Percentiles rank a stretch among this genome's conserved stretches.
Evolutionary conservation across 1,140 invertebrate genomes (phyloP).

Genomic region (Anthonomus grandis): DNA sequence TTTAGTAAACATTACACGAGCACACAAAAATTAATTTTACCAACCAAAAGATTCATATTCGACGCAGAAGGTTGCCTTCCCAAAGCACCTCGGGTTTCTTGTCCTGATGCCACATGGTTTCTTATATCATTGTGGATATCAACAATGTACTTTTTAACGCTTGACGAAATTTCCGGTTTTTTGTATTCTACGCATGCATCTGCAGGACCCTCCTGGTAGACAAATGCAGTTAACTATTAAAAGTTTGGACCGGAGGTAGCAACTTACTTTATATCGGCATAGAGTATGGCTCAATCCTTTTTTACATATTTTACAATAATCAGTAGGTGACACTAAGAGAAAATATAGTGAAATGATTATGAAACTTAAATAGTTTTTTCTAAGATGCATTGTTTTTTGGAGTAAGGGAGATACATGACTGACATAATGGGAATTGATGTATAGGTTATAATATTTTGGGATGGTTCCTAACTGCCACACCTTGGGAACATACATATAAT

Average conservation of each 20-base stretch:
- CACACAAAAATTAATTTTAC: background rate
- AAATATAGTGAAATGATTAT: no score
- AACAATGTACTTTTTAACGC: slow-evolving; percentile 20
- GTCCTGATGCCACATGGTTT: slow-evolving; percentile 28
- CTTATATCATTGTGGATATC: slow-evolving; percentile 30
- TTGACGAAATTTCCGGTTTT: slow-evolving; percentile 14
- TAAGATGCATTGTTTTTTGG: no score
- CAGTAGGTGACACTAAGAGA: no score
- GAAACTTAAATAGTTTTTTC: no score
- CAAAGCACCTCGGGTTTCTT: slow-evolving; percentile 20
- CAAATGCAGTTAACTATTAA: background rate
- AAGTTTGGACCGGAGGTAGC: background rate
- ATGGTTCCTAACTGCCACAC: no score
- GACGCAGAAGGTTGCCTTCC: slow-evolving; percentile 25
- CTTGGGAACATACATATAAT: no score
- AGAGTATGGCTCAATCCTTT: slow-evolving; percentile 25
- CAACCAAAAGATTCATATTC: slow-evolving; percentile 28
- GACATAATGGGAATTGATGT: no score
- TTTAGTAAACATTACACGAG: background rate
- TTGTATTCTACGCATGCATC: slow-evolving; percentile 20
- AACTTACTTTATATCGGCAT: slow-evolving; percentile 22
- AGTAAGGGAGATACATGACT: no score
- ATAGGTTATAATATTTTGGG: no score
- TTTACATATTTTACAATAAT: slow-evolving; percentile 27
- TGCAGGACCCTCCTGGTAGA: slow-evolving; percentile 19